Evolutionary conservation across 35 echinoderm and acorn worm species (phyloP).

Genomic region (Ophiothrix spiculata): DNA sequence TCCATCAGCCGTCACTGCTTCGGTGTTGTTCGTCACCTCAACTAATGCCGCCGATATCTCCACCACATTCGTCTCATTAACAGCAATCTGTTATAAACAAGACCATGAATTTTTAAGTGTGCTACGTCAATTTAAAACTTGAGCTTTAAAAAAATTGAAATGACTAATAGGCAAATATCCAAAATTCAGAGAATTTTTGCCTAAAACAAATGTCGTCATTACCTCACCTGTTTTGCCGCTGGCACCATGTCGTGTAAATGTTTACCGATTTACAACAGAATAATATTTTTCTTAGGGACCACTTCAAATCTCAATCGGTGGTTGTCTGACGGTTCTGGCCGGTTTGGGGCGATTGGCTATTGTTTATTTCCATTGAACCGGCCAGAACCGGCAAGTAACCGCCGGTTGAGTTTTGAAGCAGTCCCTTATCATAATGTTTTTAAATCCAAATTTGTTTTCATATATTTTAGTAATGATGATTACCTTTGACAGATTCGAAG

Average conservation of each 20-base stretch:
- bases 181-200: neutral
- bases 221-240: neutral
- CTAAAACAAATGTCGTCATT: too few relatives aligned
- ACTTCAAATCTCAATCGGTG: neutral
- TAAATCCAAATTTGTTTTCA: neutral
- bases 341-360: too few relatives aligned
- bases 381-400: neutral
- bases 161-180: neutral
- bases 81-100: neutral
- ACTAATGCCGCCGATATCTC: neutral
- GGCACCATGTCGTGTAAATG: neutral
- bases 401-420: neutral
- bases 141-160: neutral
- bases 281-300: neutral
- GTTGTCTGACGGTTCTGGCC: neutral
- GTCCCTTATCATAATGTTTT: neutral
- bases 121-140: neutral
- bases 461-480: neutral
- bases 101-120: neutral
- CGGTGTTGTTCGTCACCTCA: neutral
- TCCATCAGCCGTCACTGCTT: neutral
- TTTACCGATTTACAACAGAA: neutral
- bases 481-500: neutral
- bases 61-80: neutral
- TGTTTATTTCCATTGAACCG: neutral